Percentiles rank a stretch among this genome's conserved stretches.
phyloP scores from a whole-genome alignment of 2,888 invertebrate genomes.

The Pristionchus maxplancki region DNA sequence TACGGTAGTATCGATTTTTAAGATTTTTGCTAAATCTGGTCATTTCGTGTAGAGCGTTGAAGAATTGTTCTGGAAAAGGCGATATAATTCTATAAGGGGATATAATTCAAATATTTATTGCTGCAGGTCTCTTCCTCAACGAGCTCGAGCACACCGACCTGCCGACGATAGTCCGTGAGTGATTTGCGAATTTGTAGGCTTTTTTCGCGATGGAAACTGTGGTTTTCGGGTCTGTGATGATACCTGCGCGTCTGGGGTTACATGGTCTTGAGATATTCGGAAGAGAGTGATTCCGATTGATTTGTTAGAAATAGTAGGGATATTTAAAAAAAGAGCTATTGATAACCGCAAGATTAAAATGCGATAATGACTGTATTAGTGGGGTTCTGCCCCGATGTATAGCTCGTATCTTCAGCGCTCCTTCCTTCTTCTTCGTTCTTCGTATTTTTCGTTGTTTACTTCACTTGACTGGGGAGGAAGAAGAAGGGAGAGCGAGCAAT shows the following conservation, averaged over 20 bases:
- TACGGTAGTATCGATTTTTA: neutral
- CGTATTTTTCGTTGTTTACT: constrained; percentile 28
- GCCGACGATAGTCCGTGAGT: constrained; percentile 73
- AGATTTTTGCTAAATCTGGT: constrained; percentile 82
- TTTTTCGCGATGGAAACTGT: too few relatives aligned
- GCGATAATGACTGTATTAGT: constrained; percentile 3
- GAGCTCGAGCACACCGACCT: constrained; percentile 91
- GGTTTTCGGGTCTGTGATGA: too few relatives aligned
- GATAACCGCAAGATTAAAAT: too few relatives aligned
- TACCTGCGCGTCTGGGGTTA: neutral
- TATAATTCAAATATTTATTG: neutral
- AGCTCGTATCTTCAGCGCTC: neutral
- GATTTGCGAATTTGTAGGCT: too few relatives aligned
- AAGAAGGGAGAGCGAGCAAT: neutral
- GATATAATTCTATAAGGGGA: neutral
- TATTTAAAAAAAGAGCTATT: too few relatives aligned
- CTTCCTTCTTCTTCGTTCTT: neutral
- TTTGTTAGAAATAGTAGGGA: too few relatives aligned
- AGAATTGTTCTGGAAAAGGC: neutral
- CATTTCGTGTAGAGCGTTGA: constrained; percentile 82
- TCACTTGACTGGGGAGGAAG: neutral
- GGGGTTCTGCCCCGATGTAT: too few relatives aligned
- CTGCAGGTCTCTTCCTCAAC: constrained; percentile 56
- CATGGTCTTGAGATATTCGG: neutral
- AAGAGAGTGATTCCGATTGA: too few relatives aligned